phyloP scores from a whole-genome alignment of 2,888 invertebrate genomes.

The Dolichomitus sp. region DNA sequence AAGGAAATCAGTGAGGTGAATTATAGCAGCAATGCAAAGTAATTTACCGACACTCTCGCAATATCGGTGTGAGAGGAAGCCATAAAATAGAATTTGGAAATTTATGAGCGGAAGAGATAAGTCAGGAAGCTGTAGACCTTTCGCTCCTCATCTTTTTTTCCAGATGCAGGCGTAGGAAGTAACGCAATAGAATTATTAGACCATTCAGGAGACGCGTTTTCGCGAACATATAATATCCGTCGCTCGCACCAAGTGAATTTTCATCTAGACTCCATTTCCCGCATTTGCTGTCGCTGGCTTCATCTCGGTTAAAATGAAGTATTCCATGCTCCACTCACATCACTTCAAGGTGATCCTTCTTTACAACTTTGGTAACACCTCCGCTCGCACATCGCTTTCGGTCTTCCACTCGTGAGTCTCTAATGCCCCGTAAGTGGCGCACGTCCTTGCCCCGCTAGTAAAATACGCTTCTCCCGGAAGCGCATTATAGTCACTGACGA shows the following conservation, averaged over 20 bases:
- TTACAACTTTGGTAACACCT: conserved; percentile 39
- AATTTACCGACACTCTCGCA: background rate
- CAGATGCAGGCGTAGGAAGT: conserved; percentile 26
- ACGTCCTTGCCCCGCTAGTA: conserved; percentile 22
- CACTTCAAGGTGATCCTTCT: conserved; percentile 36
- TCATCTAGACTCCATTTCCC: background rate
- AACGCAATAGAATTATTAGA: conserved; percentile 18
- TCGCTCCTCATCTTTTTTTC: background rate
- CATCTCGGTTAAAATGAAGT: conserved; percentile 6
- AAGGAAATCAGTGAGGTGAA: background rate
- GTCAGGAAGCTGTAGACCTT: conserved; percentile 25
- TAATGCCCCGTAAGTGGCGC: conserved; percentile 26
- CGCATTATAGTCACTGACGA: background rate
- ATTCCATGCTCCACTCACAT: conserved; percentile 23
- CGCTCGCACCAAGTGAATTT: background rate
- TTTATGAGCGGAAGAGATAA: conserved; percentile 1
- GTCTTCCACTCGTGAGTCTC: conserved; percentile 23
- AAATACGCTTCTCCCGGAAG: conserved; percentile 19
- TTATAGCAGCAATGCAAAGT: background rate
- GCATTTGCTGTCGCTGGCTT: conserved; percentile 1
- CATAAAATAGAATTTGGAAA: conserved; percentile 6
- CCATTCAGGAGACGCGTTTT: conserved; percentile 5
- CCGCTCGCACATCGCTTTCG: conserved; percentile 26
- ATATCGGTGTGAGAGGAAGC: background rate
- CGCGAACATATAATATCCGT: conserved; percentile 16